Evolutionary conservation across 2,888 invertebrate species (phyloP), one percentile per base, ranked within the genome.

Genomic region (Drosophila diplacantha): DNA sequence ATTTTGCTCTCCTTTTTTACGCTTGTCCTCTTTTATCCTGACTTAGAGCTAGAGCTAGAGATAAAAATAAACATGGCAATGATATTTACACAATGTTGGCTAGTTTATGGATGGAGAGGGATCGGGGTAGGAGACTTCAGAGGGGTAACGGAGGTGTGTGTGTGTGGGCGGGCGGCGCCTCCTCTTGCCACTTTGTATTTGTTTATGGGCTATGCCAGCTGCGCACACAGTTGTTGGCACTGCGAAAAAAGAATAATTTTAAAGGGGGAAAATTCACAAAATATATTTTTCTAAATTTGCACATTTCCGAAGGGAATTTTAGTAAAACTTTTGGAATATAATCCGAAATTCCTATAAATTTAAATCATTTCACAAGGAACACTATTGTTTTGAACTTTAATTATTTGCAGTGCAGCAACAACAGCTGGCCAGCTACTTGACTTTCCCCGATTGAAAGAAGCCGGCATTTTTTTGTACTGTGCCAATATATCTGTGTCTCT

Each of bases 11-110:
- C 26, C 16, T 20, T 34, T 34, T 58, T 29, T 54, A 20, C 16
- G 46, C 56, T 38, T 46, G 38, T 32, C 18, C 60, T 60, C n/a
- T 43, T 52, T 61, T 50, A 62, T 51, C 57, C 56, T 55, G 51
- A 66, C 81, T 81, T 77, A 82, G 67, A 81, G 72, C 83, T 81
- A 80, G 64, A 75, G 72, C 83, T 74, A 70, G 71, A 75, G 75
- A 81, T 80, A 75, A 77, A 82, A 80, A 77, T 75, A 77, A 82
- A 77, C 74, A 80, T 78, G 72, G 67, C 75, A 72, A 78, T 81
- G 78, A 81, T 82, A 81, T 82, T 82, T 80, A 77, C 74, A 82
- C 81, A 75, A 74, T 74, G 74, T 77, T 67, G 66, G 66, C 67
- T 69, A 58, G 71, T 72, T 67, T 62, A 59, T 60, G 58, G 52